Evolutionary conservation across 1,140 invertebrate genomes (phyloP), one percentile per base, ranked within the genome.

Genomic region (Brachionus angularis): DNA sequence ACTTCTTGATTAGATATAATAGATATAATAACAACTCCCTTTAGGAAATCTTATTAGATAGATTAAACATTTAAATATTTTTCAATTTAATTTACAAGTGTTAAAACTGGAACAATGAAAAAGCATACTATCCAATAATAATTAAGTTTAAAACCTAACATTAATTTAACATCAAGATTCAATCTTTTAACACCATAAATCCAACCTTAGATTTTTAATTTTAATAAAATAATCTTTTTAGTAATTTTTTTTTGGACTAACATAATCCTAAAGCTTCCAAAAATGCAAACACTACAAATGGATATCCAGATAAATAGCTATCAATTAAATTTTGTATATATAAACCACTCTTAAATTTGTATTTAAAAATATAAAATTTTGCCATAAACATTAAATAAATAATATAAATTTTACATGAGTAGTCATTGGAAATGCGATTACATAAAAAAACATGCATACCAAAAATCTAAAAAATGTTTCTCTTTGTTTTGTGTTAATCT

Each of bases 281-380:
- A 47, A 90, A 71, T 25, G 79, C 81, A 61, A 91, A 89, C 23
- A 91, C 80, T 18, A 91, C 78, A 2, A 91, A 88, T 23, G 89
- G 90, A 85, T 89, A 91, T 75, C 89, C 91, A 29, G 89, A 89
- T 0, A 89, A 88, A 76, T 91, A 90, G 77, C 89, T 90, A 76
- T 91, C 89, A 84, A 91, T 89, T 69, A 91, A 75, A 76, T 90
- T 88, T 8, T 91, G 80, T 86, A 89, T 87, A 77, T 89, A 90
- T 85, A 90, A 89, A 12, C 89, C 89, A 75, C 88, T 79, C 72
- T 77, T 18, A 31, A 44, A 71, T 12, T n/a, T n/a, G n/a, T n/a
- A n/a, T n/a, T n/a, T n/a, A n/a, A n/a, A 42, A 25, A 72, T 71
- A 76, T 25, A 77, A 77, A 23, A 76, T 76, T 14, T 12, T 49